These are phyloP conservation scores for Aphidius ervi DNA, from an alignment of 1,140 invertebrate species.

Conservation along the genomic window DNA sequence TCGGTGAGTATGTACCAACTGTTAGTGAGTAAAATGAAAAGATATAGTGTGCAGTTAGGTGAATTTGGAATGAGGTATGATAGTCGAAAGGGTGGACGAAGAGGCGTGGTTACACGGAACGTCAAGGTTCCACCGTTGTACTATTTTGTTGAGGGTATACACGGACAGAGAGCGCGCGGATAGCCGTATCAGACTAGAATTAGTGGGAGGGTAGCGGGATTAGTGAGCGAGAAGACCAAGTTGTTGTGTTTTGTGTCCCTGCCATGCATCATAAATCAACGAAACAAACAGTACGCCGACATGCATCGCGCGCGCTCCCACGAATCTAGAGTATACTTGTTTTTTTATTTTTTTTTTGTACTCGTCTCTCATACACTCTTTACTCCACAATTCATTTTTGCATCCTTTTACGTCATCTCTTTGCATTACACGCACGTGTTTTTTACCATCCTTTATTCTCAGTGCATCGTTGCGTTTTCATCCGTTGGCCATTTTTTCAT, in stretches of 20 bases:
- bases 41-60: constrained; percentile 11
- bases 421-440: neutral
- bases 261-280: constrained; percentile 51
- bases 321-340: constrained; percentile 27
- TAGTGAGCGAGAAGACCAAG: constrained; percentile 20
- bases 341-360: constrained; percentile 5
- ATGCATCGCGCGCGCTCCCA: constrained; percentile 32
- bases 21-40: constrained; percentile 9
- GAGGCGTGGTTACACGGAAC: constrained; percentile 46
- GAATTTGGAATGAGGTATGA: constrained; percentile 2
- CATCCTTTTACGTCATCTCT: constrained; percentile 7
- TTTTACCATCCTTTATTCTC: constrained; percentile 6
- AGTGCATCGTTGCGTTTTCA: constrained; percentile 24
- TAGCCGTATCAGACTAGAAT: constrained; percentile 26
- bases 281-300: constrained; percentile 48
- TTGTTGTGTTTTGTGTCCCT: constrained; percentile 46
- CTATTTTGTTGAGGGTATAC: constrained; percentile 35
- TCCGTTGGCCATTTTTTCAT: constrained; percentile 4
- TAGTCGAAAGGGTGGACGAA: constrained; percentile 16
- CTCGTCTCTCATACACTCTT: neutral
- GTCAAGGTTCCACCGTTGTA: constrained; percentile 41
- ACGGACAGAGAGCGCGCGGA: constrained; percentile 22
- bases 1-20: constrained; percentile 28
- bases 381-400: neutral
- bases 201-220: constrained; percentile 11